phyloP scores from a whole-genome alignment of 2,888 invertebrate species.

The Campoplex nolae region DNA sequence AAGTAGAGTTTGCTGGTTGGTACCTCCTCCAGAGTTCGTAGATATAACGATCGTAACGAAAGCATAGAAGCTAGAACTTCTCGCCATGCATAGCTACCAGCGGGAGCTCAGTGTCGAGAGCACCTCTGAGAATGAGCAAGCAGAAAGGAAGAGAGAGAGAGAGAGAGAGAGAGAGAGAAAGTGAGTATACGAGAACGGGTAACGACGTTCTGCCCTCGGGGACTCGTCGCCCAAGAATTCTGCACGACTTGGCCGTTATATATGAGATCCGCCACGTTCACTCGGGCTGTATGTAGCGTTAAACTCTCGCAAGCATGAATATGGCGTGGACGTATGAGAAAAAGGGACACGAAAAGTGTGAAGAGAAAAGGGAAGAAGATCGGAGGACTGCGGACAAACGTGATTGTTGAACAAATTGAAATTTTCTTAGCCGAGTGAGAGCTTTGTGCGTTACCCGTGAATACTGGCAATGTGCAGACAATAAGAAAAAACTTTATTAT shows the following conservation, averaged over 20 bases:
- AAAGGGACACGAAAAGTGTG: slow-evolving; percentile 15
- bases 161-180: slow-evolving; percentile 8
- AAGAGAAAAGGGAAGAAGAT: slow-evolving; percentile 40
- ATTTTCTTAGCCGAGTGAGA: slow-evolving; percentile 37
- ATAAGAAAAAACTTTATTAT: slow-evolving; percentile 9
- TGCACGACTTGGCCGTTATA: slow-evolving; percentile 64
- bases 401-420: slow-evolving; percentile 61
- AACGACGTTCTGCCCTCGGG: slow-evolving; percentile 65
- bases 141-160: background rate
- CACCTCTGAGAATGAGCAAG: slow-evolving; percentile 56
- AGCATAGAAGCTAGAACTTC: slow-evolving; percentile 47
- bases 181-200: slow-evolving; percentile 49
- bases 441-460: background rate
- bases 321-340: slow-evolving; percentile 32
- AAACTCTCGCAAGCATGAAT: slow-evolving; percentile 52
- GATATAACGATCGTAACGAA: slow-evolving; percentile 61
- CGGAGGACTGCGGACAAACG: slow-evolving; percentile 39
- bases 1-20: slow-evolving; percentile 60
- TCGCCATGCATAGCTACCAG: slow-evolving; percentile 45
- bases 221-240: slow-evolving; percentile 64
- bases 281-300: slow-evolving; percentile 41
- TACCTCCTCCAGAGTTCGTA: slow-evolving; percentile 59
- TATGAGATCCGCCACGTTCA: slow-evolving; percentile 60
- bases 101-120: slow-evolving; percentile 30
- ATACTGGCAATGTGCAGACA: background rate